Evolutionary conservation across 2,113 vertebrate species (phyloP), one percentile per base, ranked within the genome.

Genomic region (Pachypanchax playfairii): DNA sequence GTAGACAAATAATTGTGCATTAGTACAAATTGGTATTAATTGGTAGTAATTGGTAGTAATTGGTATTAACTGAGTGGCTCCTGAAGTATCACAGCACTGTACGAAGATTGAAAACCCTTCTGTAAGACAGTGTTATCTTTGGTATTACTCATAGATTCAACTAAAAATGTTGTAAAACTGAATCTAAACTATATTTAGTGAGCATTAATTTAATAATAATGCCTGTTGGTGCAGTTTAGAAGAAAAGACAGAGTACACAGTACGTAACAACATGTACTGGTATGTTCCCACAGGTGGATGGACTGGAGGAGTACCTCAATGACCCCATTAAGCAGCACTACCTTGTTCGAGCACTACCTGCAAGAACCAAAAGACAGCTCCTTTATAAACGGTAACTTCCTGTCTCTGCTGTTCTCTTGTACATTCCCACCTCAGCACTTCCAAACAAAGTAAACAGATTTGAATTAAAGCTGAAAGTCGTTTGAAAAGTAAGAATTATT

Each of bases 241-340:
- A 31, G 41, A 13, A 60, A 35, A 42, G 18, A 17, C 1, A 1
- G 6, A 22, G 18, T 31, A 46, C n/a, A 1, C 12, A 1, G 4
- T 6, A 10, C 1, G 28, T 49, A 17, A n/a, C 12, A 3, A 42
- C n/a, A n/a, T 31, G 17, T 1, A 15, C 5, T 65, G 25, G 11
- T 21, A 11, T 67, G 33, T 72, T 33, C 52, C 14, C 10, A 1
- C 63, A 99, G 97, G 93, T 99, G 48, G 97, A 97, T 0, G 91
- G 92, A 58, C 87, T 99, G 26, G 94, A 98, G 39, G 92, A 94
- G 0, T 95, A 92, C 65, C 88, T 99, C 83, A 94, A 87, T 2
- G 93, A 99, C 80, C 92, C 94, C 0, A 51, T 95, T 44, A 97
- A 93, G 89, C 94, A 96, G 26, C 93, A 98, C 77, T 91, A 91